Conservation (phyloP, 2,113 vertebrate species). For the Mus spicilegus region DNA sequence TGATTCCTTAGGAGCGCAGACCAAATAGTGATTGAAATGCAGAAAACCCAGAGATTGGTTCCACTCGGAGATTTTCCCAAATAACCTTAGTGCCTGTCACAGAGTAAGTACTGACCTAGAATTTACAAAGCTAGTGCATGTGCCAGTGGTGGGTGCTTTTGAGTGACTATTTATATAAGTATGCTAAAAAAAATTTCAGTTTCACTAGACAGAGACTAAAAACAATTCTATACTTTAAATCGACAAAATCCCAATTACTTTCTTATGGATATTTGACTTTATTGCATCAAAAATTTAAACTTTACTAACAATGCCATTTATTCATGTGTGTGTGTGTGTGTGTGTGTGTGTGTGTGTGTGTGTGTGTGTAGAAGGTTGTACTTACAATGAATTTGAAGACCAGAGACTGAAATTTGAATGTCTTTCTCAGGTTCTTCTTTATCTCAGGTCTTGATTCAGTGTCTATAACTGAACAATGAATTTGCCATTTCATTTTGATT, state of each 20-base stretch:
- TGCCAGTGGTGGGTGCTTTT: neutral
- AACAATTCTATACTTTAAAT: neutral
- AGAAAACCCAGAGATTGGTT: neutral
- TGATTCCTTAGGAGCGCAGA: slow-evolving; percentile 36
- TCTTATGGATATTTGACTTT: neutral
- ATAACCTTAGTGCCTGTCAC: neutral
- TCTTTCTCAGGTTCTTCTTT: neutral
- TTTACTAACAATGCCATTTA: neutral
- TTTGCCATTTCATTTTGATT: too few species aligned
- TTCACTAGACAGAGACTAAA: neutral
- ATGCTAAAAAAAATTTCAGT: slow-evolving; percentile 52
- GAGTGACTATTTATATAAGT: neutral
- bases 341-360: neutral
- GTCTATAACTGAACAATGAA: too few species aligned
- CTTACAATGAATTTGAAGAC: neutral
- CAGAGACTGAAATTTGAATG: neutral
- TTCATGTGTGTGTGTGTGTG: neutral
- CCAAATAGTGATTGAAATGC: slow-evolving; percentile 20
- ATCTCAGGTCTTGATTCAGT: neutral
- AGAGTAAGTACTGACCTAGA: slow-evolving; percentile 10
- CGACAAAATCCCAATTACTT: neutral
- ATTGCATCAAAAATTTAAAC: neutral
- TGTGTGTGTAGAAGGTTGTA: neutral
- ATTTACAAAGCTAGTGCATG: neutral
- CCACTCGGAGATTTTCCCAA: neutral